phyloP scores from a whole-genome alignment of 2,797 vertebrate species.

The Cephalopachus bancanus region DNA sequence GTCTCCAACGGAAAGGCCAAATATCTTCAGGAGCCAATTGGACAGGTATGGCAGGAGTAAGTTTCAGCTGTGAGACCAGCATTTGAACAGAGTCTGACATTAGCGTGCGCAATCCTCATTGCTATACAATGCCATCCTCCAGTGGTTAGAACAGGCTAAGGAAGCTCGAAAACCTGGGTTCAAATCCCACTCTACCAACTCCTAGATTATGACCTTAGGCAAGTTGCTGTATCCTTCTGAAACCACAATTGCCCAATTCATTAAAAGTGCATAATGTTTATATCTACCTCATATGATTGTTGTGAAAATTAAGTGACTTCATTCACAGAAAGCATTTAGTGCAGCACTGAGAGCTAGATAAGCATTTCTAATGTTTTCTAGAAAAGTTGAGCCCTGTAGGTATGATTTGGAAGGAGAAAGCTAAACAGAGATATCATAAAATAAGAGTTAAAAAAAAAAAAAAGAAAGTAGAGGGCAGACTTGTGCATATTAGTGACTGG shows the following conservation, averaged over 20 bases:
- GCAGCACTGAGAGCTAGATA: neutral
- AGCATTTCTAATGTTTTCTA: neutral
- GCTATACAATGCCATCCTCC: neutral
- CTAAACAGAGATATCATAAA: constrained; percentile 6
- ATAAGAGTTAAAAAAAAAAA: neutral
- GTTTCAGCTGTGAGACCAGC: neutral
- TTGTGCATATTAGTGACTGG: too few relatives aligned
- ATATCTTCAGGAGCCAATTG: neutral
- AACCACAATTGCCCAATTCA: neutral
- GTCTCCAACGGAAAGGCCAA: neutral
- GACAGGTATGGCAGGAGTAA: neutral
- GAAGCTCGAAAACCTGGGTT: neutral
- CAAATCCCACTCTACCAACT: neutral
- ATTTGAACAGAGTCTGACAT: neutral
- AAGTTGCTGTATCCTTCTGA: neutral
- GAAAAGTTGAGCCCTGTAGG: neutral
- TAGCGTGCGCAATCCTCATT: neutral
- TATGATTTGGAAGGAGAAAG: constrained; percentile 25
- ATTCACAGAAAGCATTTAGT: neutral
- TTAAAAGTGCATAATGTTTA: neutral
- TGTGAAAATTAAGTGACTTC: neutral
- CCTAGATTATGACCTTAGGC: neutral
- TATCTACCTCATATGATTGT: neutral
- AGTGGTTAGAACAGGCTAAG: neutral
- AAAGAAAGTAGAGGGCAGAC: too few relatives aligned